phyloP scores from a whole-genome alignment of 2,797 vertebrate species.

The Mormyrops attenuatus region DNA sequence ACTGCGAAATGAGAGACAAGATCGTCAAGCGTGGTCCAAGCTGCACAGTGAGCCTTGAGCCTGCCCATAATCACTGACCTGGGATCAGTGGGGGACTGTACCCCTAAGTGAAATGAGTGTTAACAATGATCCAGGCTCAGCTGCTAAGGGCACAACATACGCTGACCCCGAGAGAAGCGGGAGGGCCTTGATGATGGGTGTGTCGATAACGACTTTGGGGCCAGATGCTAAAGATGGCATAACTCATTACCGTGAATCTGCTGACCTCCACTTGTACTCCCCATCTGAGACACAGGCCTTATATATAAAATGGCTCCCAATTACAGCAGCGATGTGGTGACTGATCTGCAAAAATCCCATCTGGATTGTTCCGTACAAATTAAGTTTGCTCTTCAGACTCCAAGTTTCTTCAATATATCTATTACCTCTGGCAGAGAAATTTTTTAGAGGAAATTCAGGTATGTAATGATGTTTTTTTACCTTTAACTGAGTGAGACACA shows the following conservation, averaged over 20 bases:
- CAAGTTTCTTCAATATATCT: background rate
- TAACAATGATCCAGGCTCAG: background rate
- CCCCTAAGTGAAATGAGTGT: background rate
- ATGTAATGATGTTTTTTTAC: background rate
- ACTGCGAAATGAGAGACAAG: constrained; percentile 72
- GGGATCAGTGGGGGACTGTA: background rate
- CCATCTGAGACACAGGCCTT: background rate
- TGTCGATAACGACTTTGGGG: background rate
- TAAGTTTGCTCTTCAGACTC: background rate
- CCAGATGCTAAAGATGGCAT: background rate
- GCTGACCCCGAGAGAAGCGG: background rate
- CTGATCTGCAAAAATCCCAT: background rate
- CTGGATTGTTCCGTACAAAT: background rate
- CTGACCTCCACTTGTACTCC: background rate
- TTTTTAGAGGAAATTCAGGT: background rate
- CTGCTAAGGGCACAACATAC: background rate
- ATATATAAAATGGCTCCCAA: background rate
- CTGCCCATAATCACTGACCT: background rate
- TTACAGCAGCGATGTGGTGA: background rate
- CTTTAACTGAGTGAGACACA: background rate
- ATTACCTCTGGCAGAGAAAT: background rate
- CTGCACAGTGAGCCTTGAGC: background rate
- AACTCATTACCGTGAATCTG: background rate
- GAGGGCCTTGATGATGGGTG: background rate
- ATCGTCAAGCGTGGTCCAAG: constrained; percentile 22